Base-by-base conservation (phyloP, 2,113 vertebrate species). In the Pteropus alecto region DNA sequence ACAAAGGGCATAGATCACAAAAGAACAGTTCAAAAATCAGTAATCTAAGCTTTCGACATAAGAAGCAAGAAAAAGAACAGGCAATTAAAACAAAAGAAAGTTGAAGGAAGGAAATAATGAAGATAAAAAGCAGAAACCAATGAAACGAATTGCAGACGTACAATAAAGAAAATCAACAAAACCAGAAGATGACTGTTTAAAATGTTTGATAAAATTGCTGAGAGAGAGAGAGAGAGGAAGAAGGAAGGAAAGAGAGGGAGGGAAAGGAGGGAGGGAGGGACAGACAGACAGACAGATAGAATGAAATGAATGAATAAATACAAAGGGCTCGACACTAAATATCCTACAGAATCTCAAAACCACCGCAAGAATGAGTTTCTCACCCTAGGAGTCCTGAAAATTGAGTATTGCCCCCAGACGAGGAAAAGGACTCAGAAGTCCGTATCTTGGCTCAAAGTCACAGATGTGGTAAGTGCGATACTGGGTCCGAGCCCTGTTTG, bases 351-450 rank as follows among this genome's bases (percentile, higher is more conserved):
- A 7, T 4, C 1, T 2, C 5, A 24, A 1, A 22, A 5, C 8
- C 35, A 1, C 26, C 9, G 2, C 2, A 15, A 21, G 35, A 63
- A 3, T 2, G 51, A 61, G 14, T 9, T 19, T 22, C 7, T 41
- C 46, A 13, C 35, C 30, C 61, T 4, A 30, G 35, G 33, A 11
- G 46, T 9, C 43, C 60, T 12, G 22, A 14, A 67, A 19, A 19
- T 2, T 1, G 0, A 33, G 48, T 0, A 41, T 0, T 35, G 22
- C 54, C 70, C 58, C 9, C 30, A 24, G 43, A 5, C 0, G 24
- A 67, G 63, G 48, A 30, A 3, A 51, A 24, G 14, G 16, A 81
- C 33, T 48, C 78, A 0, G 15, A 41, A 3, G 43, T 24, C 28
- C 3, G 1, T 9, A 8, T 24, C 89, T 51, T 24, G 12, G 13